phyloP scores from a whole-genome alignment of 2,888 invertebrate genomes.

The Drosophila phalerata region DNA sequence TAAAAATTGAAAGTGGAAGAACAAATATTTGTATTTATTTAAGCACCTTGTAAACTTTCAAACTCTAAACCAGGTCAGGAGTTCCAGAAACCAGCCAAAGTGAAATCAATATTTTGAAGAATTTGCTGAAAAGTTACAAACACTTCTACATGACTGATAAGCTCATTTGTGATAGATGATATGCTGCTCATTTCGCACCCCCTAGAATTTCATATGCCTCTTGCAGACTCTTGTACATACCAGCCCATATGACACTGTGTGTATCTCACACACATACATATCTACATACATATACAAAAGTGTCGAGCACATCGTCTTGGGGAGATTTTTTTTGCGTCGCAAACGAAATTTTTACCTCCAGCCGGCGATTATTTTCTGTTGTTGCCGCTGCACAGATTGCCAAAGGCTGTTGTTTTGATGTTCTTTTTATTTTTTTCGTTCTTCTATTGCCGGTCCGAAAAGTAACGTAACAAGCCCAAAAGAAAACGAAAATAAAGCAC shows the following conservation, averaged over 20 bases:
- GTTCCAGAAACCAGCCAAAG: background rate
- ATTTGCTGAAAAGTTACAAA: background rate
- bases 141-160: background rate
- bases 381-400: slow-evolving; percentile 26
- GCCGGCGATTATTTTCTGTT: slow-evolving; percentile 30
- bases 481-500: slow-evolving; percentile 63
- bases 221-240: slow-evolving; percentile 1
- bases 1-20: too few relatives aligned
- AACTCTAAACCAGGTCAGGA: too few relatives aligned
- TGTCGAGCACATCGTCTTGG: slow-evolving; percentile 28
- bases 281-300: slow-evolving; percentile 7
- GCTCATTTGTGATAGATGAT: slow-evolving; percentile 7
- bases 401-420: slow-evolving; percentile 35
- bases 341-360: slow-evolving; percentile 52
- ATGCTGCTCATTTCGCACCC: background rate
- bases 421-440: background rate
- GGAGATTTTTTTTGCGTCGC: slow-evolving; percentile 55
- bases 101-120: background rate
- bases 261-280: background rate
- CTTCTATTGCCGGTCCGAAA: slow-evolving; percentile 21
- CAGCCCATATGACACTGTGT: background rate
- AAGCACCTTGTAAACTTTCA: too few relatives aligned
- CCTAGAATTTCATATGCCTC: slow-evolving; percentile 20
- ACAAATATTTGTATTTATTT: too few relatives aligned
- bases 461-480: slow-evolving; percentile 28